These are phyloP conservation scores for Forbesichthys papilliferus DNA, from an alignment of 2,113 vertebrate genomes.

Conservation along the genomic window DNA sequence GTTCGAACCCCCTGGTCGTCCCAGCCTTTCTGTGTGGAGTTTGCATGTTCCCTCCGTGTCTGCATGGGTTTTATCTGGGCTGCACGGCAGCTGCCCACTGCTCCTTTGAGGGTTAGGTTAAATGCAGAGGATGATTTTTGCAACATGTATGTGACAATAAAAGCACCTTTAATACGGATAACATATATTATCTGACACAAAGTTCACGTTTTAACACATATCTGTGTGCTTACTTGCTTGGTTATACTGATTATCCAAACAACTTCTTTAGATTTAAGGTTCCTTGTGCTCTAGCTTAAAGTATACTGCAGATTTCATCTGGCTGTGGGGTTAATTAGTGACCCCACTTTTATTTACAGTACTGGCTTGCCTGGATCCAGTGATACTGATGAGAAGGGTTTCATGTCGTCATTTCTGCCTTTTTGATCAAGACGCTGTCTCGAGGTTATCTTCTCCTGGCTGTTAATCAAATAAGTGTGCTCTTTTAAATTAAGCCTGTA, in stretches of 20 bases:
- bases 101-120: too few relatives aligned
- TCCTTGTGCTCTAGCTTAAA: neutral
- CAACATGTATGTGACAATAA: too few relatives aligned
- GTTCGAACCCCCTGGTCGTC: too few relatives aligned
- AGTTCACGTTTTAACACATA: neutral
- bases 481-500: constrained; percentile 60
- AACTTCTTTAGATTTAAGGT: constrained; percentile 30
- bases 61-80: too few relatives aligned
- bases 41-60: too few relatives aligned
- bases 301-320: constrained; percentile 16
- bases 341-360: constrained; percentile 19
- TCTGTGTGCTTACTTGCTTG: neutral
- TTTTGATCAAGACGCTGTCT: constrained; percentile 55
- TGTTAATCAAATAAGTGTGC: constrained; percentile 66
- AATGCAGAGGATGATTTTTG: too few relatives aligned
- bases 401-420: constrained; percentile 45
- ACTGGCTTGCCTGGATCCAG: constrained; percentile 12
- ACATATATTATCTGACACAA: too few relatives aligned
- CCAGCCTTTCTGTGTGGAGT: too few relatives aligned
- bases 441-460: constrained; percentile 12
- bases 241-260: neutral
- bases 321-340: constrained; percentile 29
- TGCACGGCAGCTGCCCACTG: too few relatives aligned
- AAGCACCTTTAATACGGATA: too few relatives aligned
- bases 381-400: constrained; percentile 12